phyloP scores from a whole-genome alignment of 2,797 vertebrate genomes.

The Falco concolor region DNA sequence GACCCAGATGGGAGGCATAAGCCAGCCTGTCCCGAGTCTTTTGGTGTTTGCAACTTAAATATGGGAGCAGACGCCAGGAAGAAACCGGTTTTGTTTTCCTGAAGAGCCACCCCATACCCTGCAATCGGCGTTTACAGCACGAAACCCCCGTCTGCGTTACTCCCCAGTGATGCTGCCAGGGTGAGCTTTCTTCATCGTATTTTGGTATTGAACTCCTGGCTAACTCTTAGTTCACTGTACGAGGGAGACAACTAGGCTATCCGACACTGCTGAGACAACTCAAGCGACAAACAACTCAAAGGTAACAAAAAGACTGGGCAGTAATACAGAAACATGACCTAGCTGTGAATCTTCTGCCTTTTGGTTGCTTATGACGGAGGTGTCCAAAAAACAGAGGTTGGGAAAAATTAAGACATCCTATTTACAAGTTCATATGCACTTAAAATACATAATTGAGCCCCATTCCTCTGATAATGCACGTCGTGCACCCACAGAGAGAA shows the following conservation, averaged over 20 bases:
- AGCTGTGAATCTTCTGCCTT: background rate
- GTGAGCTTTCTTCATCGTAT: background rate
- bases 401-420: conserved; percentile 15
- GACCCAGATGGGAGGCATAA: background rate
- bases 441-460: background rate
- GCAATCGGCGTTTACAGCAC: background rate
- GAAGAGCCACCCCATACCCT: background rate
- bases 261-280: background rate
- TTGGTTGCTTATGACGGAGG: background rate
- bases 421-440: conserved; percentile 28
- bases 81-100: background rate
- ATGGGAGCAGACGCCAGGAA: background rate
- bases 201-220: background rate
- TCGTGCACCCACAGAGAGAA: background rate
- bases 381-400: background rate
- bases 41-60: background rate
- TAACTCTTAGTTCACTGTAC: background rate
- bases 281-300: background rate
- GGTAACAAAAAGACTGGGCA: background rate
- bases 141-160: accelerated
- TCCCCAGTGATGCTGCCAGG: background rate
- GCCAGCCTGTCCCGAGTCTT: background rate
- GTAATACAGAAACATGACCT: background rate
- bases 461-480: background rate
- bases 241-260: background rate